These are phyloP conservation scores for Morone saxatilis DNA, from an alignment of 2,113 vertebrate species.

Conservation along the genomic window DNA sequence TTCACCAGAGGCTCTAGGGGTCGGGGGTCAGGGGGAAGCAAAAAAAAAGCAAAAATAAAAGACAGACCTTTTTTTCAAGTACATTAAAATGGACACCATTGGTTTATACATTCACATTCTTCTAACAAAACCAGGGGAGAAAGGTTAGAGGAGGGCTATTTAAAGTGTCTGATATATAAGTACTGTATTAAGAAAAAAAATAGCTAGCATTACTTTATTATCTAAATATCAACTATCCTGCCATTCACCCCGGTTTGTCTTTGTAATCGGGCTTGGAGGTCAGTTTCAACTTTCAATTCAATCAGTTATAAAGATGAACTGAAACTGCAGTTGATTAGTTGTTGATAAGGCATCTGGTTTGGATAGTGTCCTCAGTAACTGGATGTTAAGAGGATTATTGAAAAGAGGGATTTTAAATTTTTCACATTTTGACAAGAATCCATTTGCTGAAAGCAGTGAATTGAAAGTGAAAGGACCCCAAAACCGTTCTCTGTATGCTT, in stretches of 20 bases:
- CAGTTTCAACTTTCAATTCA: slow-evolving; percentile 68
- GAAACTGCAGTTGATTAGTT: slow-evolving; percentile 19
- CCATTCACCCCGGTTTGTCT: slow-evolving; percentile 39
- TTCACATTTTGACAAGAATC: slow-evolving; percentile 42
- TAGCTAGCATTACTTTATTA: slow-evolving; percentile 79
- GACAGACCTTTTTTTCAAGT: slow-evolving; percentile 70
- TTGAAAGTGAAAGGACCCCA: slow-evolving; percentile 70
- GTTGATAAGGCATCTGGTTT: slow-evolving; percentile 66
- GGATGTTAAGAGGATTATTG: slow-evolving; percentile 34
- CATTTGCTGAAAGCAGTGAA: slow-evolving; percentile 49
- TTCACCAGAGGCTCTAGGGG: slow-evolving; percentile 53
- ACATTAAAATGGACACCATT: slow-evolving; percentile 77
- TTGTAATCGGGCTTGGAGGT: slow-evolving; percentile 40
- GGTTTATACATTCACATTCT: slow-evolving; percentile 83
- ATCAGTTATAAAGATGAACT: slow-evolving; percentile 12
- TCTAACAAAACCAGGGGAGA: slow-evolving; percentile 72
- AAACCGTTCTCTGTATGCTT: slow-evolving; percentile 33
- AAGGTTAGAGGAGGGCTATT: slow-evolving; percentile 65
- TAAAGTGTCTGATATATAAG: slow-evolving; percentile 82
- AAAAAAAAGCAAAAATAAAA: slow-evolving; percentile 48
- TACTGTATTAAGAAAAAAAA: slow-evolving; percentile 72
- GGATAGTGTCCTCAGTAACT: slow-evolving; percentile 22
- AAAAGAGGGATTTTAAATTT: slow-evolving; percentile 1
- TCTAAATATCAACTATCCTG: slow-evolving; percentile 68
- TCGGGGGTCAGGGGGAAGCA: neutral